Percentiles rank a stretch among this genome's conserved stretches.
These are phyloP conservation scores for Crematogaster levior DNA, from an alignment of 2,888 invertebrate species.

Conservation along the genomic window DNA sequence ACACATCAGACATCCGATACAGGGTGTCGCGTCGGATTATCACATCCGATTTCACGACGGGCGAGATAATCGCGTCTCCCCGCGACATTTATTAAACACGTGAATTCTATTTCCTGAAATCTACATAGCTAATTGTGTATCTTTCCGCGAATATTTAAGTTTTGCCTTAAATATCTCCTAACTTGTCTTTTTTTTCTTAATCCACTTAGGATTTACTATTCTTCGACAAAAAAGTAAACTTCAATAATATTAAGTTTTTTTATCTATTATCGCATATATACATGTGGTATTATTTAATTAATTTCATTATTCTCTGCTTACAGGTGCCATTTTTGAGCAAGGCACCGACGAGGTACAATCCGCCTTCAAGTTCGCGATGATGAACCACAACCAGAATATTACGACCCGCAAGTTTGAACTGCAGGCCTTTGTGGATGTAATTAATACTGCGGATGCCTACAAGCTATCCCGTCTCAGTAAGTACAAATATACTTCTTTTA, in stretches of 20 bases:
- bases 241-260: background rate
- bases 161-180: background rate
- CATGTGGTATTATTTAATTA: background rate
- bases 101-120: slow-evolving; percentile 1
- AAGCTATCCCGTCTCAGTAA: slow-evolving; percentile 96
- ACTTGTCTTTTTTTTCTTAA: background rate
- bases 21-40: slow-evolving; percentile 62
- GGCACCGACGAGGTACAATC: slow-evolving; percentile 96
- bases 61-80: slow-evolving; percentile 48
- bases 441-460: slow-evolving; percentile 97
- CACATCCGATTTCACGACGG: slow-evolving; percentile 54
- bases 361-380: slow-evolving; percentile 96
- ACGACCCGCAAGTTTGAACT: slow-evolving; percentile 93
- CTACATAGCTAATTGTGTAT: background rate
- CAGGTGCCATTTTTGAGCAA: slow-evolving; percentile 97
- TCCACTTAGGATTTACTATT: background rate
- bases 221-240: background rate
- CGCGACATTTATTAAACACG: slow-evolving; percentile 28
- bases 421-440: slow-evolving; percentile 95
- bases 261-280: background rate
- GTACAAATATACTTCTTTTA: slow-evolving; percentile 84
- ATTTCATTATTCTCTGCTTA: slow-evolving; percentile 74
- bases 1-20: slow-evolving; percentile 62
- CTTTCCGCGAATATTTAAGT: background rate
- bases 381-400: slow-evolving; percentile 94